Evolutionary conservation across 2,113 vertebrate genomes (phyloP).

Genomic region (Tonatia bakeri): DNA sequence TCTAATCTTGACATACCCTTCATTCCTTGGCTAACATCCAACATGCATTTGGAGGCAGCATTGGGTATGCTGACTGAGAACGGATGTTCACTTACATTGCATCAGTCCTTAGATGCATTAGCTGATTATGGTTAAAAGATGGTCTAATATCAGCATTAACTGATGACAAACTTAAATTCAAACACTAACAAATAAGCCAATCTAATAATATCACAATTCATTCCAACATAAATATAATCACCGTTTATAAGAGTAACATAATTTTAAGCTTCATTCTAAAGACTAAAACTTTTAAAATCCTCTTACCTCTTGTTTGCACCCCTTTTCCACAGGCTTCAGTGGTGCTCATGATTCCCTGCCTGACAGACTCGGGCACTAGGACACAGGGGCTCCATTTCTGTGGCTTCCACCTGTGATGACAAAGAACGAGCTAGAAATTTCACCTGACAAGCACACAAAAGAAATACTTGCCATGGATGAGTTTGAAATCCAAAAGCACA

Average conservation of each 20-base stretch:
- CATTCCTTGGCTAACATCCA: background rate
- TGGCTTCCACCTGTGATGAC: conserved; percentile 87
- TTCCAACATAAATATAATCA: background rate
- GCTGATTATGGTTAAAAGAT: background rate
- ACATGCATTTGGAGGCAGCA: background rate
- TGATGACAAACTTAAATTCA: background rate
- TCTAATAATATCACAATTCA: background rate
- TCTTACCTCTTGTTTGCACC: conserved; percentile 92
- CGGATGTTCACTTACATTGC: background rate
- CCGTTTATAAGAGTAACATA: background rate
- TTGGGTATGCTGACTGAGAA: background rate
- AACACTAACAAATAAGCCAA: background rate
- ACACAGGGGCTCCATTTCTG: conserved; percentile 91
- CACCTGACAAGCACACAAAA: background rate
- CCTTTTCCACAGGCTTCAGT: conserved; percentile 90
- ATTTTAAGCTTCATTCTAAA: background rate
- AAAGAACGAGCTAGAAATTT: background rate
- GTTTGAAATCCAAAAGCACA: background rate
- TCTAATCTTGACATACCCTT: background rate
- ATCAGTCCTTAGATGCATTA: background rate
- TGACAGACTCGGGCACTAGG: conserved; percentile 88
- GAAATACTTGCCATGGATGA: background rate
- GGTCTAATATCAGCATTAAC: background rate
- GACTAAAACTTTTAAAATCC: background rate
- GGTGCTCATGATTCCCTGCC: conserved; percentile 79